Evolutionary conservation across 1,140 invertebrate genomes (phyloP), one percentile per base, ranked within the genome.

Genomic region (Drosophila lini): DNA sequence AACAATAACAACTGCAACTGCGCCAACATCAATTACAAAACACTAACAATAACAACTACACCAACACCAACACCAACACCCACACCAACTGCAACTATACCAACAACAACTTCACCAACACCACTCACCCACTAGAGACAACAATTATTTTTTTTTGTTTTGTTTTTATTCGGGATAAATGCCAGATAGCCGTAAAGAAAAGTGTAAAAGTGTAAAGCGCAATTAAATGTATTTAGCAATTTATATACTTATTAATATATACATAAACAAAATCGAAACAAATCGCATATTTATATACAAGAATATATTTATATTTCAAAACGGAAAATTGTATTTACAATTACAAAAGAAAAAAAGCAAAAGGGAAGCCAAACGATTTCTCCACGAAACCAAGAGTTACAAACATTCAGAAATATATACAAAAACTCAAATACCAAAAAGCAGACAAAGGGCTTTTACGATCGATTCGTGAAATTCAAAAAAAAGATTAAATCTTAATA

Each of bases 201-300:
- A 71, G 67, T 71, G 67, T 71, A 71, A 59, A 82, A 67, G 64
- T 88, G 82, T 88, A 86, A 86, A 86, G 82, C 82, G 82, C 82
- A 86, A 88, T 86, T 86, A 88, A 77, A 73, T 86, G 80, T 86
- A 86, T 85, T 85, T 85, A 85, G 78, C 67, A 86, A 79, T 85
- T 86, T 86, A 81, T 78, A 85, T 78, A 84, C 57, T 74, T 78
- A 84, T 82, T 61, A 74, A 65, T 74, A 78, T 69, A 74, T 70
- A 68, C 45, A 71, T 77, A 68, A 63, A 73, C 70, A 58, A 60
- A 65, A 60, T 64, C 32, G 45, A 81, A 81, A 71, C 70, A 80
- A 77, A 83, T 68, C 45, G 74, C 71, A 80, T 84, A 85, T 85
- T 85, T 85, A 85, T 84, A 70, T 57, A 80, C 55, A 70, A 80